Base-by-base conservation (phyloP, 2,113 vertebrate genomes). In the Tenebrosternarchus preto region DNA sequence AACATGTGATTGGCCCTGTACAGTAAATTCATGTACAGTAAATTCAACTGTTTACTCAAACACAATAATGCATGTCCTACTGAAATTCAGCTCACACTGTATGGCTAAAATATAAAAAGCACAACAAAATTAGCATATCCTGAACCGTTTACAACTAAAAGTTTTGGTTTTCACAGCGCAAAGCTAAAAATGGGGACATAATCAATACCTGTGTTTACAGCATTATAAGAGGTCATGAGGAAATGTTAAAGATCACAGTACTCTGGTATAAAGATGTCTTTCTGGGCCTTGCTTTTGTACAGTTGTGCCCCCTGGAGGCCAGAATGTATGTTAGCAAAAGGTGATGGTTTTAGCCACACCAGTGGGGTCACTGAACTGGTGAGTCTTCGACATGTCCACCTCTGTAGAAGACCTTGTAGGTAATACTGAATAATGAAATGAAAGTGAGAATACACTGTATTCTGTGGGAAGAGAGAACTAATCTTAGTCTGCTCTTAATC, bases 31-130 rank as follows among this genome's bases (percentile, higher is more conserved):
- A 25, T 19, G 70, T 24, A n/a, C 20, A 59, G 8, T 17, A 59
- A 69, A 22, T 53, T 33, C 29, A 20, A 66, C 17, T 27, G 19
- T 66, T 33, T 27, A 33, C 29, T 25, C 46, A 69, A n/a, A 29
- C 84, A 77, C 69, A 78, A 74, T 9, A 64, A 11, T 27, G 43
- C 56, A 36, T 11, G n/a, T 70, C 64, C 75, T 66, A 70, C 77
- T 55, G 43, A 16, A 50, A 20, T 27, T 15, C 63, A 66, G 29
- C 16, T 64, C 25, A 63, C 6, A 55, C 2, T 31, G 63, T 53
- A 63, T 15, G 3, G 25, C 24, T 61, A 80, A 55, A 73, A 50
- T 25, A 66, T 22, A 80, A 53, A 9, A 64, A 64, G 43, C 12
- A 50, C 43, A 50, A 15, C 43, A 50, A 2, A 50, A 50, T 50